These are phyloP conservation scores for Tympanoctomys barrerae DNA, from an alignment of 2,797 vertebrate species.

Conservation along the genomic window DNA sequence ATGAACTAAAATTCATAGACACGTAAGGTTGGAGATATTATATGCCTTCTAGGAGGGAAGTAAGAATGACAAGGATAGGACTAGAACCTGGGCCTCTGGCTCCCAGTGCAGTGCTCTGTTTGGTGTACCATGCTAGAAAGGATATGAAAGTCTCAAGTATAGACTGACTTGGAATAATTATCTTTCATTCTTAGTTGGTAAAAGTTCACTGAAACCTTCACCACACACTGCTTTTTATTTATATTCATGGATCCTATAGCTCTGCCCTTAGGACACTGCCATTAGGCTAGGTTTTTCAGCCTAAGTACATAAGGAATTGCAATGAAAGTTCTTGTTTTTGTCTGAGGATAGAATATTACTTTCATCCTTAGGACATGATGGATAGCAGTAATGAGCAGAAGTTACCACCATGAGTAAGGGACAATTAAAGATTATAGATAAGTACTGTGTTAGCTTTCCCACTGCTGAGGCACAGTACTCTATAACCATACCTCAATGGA, in stretches of 20 bases:
- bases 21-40: neutral
- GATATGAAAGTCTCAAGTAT: neutral
- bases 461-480: neutral
- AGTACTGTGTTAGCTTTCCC: neutral
- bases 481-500: neutral
- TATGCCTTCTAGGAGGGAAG: neutral
- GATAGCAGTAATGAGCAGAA: neutral
- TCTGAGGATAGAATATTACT: slow-evolving; percentile 20
- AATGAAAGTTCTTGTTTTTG: slow-evolving; percentile 19
- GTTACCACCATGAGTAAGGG: neutral
- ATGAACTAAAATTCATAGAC: neutral
- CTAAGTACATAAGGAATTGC: slow-evolving; percentile 16
- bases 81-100: neutral
- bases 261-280: slow-evolving; percentile 13
- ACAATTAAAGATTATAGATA: slow-evolving; percentile 1
- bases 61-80: neutral
- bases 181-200: neutral
- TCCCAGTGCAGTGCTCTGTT: neutral
- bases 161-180: neutral
- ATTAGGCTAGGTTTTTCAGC: neutral
- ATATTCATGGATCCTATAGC: neutral
- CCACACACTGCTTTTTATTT: neutral
- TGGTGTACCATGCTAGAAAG: neutral
- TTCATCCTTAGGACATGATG: neutral
- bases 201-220: neutral